A percentile compares a stretch with the other conserved stretches of the same genome.
Evolutionary conservation across 2,113 vertebrate genomes (phyloP).

Genomic region (Tupaia tana): DNA sequence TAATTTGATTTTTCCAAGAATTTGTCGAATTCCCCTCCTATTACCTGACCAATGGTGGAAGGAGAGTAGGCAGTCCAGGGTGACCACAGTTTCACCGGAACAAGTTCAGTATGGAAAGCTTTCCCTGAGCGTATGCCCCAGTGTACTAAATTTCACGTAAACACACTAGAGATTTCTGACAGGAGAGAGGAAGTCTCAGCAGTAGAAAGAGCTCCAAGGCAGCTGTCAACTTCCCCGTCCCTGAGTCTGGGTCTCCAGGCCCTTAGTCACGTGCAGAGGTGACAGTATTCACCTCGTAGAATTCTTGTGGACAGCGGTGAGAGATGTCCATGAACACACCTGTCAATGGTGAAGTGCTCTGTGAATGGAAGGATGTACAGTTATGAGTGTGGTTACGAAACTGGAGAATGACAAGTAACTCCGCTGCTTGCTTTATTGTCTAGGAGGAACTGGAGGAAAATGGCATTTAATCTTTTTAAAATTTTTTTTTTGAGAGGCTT

Average conservation of each 20-base stretch:
- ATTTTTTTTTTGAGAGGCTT: too few species aligned
- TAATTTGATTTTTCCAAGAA: too few species aligned
- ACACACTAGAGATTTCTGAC: not conserved
- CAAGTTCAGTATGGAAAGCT: constrained; percentile 1
- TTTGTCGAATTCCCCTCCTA: not conserved
- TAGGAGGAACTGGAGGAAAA: not conserved
- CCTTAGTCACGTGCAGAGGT: not conserved
- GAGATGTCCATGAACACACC: not conserved
- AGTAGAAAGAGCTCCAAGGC: not conserved
- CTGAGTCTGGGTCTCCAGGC: not conserved
- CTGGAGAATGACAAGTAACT: not conserved
- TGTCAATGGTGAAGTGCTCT: not conserved
- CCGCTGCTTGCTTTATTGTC: not conserved
- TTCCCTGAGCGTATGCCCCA: not conserved
- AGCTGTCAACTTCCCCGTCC: not conserved
- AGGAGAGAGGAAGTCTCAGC: not conserved
- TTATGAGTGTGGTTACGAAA: not conserved
- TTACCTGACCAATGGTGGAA: not conserved
- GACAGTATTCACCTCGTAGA: not conserved
- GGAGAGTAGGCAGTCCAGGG: not conserved
- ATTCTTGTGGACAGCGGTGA: not conserved
- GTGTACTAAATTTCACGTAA: not conserved
- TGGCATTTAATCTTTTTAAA: too few species aligned
- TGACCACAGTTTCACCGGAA: not conserved
- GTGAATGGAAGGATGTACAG: not conserved